Evolutionary conservation across 2,797 vertebrate species (phyloP).

Genomic region (Sebastes minor): DNA sequence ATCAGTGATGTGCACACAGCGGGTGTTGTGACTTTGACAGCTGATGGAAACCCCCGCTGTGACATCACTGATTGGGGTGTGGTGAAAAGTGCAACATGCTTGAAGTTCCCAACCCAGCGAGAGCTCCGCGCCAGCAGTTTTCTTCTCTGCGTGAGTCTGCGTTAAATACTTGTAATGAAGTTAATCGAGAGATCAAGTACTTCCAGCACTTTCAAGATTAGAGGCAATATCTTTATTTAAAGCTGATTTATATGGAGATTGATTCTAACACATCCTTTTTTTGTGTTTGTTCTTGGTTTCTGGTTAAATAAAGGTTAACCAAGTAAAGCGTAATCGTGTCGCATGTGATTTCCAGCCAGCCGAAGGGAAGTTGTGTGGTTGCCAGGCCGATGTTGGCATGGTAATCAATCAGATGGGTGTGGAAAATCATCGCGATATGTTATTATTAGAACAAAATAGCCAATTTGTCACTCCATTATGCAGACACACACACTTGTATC

Average conservation of each 20-base stretch:
- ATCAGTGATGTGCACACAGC: conserved; percentile 64
- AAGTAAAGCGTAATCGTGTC: conserved; percentile 10
- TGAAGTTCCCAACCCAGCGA: conserved; percentile 24
- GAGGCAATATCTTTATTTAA: neutral
- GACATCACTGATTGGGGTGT: conserved; percentile 61
- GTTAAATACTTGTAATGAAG: conserved; percentile 12
- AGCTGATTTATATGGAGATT: neutral
- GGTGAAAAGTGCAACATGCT: conserved; percentile 22
- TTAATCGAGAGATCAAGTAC: neutral
- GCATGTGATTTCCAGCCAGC: conserved; percentile 39
- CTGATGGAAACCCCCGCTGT: conserved; percentile 44
- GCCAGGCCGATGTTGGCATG: conserved; percentile 47
- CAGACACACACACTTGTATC: conserved; percentile 6
- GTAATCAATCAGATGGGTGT: conserved; percentile 52
- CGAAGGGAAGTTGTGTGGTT: conserved; percentile 7
- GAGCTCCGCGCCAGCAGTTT: neutral
- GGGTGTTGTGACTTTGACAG: conserved; percentile 49
- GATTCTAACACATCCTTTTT: neutral
- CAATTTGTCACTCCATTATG: conserved; percentile 66
- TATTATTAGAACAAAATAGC: conserved; percentile 63
- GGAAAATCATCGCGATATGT: conserved; percentile 56
- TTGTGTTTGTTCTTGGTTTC: neutral
- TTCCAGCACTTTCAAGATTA: neutral
- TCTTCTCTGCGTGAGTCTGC: conserved; percentile 14
- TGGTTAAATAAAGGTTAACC: conserved; percentile 18